Conservation (phyloP, 2,113 vertebrate genomes). For the Callipepla californica region DNA sequence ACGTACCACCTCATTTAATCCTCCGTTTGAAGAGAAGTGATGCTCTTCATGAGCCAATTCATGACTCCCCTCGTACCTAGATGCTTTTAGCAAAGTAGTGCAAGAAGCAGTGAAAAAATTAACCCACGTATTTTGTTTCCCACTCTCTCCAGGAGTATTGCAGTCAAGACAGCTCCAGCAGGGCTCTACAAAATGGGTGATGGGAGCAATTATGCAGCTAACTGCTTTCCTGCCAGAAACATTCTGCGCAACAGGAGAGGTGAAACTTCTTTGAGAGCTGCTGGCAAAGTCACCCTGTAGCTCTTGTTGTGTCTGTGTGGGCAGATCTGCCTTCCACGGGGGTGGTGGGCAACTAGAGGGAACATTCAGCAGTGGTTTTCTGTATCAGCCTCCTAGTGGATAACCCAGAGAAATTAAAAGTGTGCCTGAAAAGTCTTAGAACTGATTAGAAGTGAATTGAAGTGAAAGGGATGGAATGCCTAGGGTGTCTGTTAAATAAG, state of each 20-base stretch:
- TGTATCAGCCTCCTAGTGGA: background rate
- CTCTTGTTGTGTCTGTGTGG: background rate
- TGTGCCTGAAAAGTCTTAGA: background rate
- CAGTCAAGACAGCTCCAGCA: slow-evolving; percentile 54
- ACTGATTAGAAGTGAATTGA: background rate
- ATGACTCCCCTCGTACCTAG: background rate
- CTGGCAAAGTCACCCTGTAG: background rate
- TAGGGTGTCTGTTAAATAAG: background rate
- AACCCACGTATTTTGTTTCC: background rate
- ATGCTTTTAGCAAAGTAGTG: fast-evolving
- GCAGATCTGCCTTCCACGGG: background rate
- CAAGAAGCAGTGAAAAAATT: background rate
- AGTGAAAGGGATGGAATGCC: background rate
- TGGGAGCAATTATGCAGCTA: slow-evolving; percentile 59
- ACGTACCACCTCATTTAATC: background rate
- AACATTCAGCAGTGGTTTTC: background rate
- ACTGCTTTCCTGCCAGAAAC: slow-evolving; percentile 79
- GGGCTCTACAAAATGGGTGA: slow-evolving; percentile 69
- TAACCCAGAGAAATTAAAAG: background rate
- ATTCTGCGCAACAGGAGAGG: slow-evolving; percentile 68
- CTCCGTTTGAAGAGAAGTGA: background rate
- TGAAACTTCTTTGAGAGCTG: background rate
- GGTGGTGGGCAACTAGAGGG: background rate
- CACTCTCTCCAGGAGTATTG: background rate
- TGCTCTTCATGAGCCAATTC: background rate